Evolutionary conservation across 2,797 vertebrate species (phyloP), one percentile per base, ranked within the genome.

Genomic region (Botia almorhae): DNA sequence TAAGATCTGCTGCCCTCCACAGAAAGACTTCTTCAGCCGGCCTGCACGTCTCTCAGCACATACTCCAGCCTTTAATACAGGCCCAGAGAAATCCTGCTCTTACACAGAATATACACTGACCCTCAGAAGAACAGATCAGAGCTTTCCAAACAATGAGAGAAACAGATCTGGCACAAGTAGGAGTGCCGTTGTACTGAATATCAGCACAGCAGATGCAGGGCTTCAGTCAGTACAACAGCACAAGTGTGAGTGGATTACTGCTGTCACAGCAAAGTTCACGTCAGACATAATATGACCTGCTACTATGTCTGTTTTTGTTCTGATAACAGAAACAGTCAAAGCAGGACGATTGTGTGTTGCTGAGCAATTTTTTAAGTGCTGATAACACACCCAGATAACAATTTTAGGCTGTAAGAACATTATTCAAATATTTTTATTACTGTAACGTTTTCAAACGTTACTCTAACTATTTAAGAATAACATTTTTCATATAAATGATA

Each of bases 1-100:
- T 88, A 92, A 92, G 92, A 90, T 92, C 92, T 90, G 88, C 86
- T 88, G 83, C 90, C 86, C 89, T 88, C 89, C 87, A 89, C 85
- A 92, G 90, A 92, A 93, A 87, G 88, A 90, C 82, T 87, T 71
- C 29, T 77, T 85, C 86, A 91, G 90, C 91, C 90, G 84, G 87
- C 71, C 91, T 87, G 85, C 39, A 46, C 23, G 48, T 88, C 83
- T 81, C 63, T 65, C 82, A 85, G 81, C 87, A 87, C 79, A 72
- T 26, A 82, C 39, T 26, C 29, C 69, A 69, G 77, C 72, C 78
- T 74, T 82, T 85, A 86, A 82, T 79, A 84, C 85, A 82, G 79
- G 84, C 79, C 39, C 39, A 60, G 13, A 60, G 19, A 74, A 43
- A 69, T n/a, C 14, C 72, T 23, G 50, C 11, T 73, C 36, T 73